These are phyloP conservation scores for Psix sp. DNA, from an alignment of 1,140 invertebrate species.

Conservation along the genomic window DNA sequence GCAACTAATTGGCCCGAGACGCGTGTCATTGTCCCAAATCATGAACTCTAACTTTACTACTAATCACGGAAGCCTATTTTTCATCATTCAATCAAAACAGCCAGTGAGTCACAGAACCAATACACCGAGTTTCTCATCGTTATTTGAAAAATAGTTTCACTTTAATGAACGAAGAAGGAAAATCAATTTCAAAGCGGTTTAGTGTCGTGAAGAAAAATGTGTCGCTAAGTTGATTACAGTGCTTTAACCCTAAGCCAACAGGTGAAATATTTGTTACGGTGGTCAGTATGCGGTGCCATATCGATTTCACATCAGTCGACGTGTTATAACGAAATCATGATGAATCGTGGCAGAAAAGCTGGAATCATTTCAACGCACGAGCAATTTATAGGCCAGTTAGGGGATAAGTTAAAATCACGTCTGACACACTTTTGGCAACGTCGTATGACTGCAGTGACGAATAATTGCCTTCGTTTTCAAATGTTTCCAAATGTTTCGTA, in stretches of 20 bases:
- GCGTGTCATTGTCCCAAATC: too few relatives aligned
- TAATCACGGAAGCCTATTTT: too few relatives aligned
- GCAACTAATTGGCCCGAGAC: slow-evolving; percentile 21
- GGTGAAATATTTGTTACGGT: slow-evolving; percentile 30
- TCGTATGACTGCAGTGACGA: slow-evolving; percentile 3
- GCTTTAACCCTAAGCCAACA: slow-evolving; percentile 18
- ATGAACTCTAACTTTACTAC: too few relatives aligned
- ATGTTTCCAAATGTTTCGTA: neutral
- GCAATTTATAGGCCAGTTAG: slow-evolving; percentile 20
- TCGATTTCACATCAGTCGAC: slow-evolving; percentile 16
- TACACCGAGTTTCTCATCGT: too few relatives aligned
- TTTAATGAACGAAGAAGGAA: too few relatives aligned
- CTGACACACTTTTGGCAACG: slow-evolving; percentile 33
- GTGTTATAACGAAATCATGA: slow-evolving; percentile 14
- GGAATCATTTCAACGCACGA: slow-evolving; percentile 14
- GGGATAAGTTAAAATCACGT: slow-evolving; percentile 19
- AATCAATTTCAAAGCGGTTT: too few relatives aligned
- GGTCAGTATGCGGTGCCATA: slow-evolving; percentile 9
- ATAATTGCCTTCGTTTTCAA: slow-evolving; percentile 22
- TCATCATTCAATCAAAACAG: too few relatives aligned
- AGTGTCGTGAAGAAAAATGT: slow-evolving; percentile 3
- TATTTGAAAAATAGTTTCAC: too few relatives aligned
- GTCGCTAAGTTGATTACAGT: slow-evolving; percentile 14
- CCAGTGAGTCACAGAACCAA: too few relatives aligned
- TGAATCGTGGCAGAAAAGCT: slow-evolving; percentile 14